A percentile compares a stretch with the other conserved stretches of the same genome.
Evolutionary conservation across 2,888 invertebrate genomes (phyloP).

Genomic region (Camponotus fellah): DNA sequence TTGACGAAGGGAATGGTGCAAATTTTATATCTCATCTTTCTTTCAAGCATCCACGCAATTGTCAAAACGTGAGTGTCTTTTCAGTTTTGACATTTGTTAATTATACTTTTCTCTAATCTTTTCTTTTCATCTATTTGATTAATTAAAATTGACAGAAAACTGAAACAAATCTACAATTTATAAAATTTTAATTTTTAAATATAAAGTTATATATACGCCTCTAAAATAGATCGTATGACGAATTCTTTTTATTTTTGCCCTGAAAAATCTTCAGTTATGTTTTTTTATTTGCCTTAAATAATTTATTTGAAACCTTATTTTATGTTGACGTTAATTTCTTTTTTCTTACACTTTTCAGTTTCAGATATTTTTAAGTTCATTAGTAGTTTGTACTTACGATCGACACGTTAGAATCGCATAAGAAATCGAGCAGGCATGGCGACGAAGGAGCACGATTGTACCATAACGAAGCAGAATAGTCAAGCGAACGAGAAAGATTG

Average conservation of each 20-base stretch:
- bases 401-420: slow-evolving; percentile 50
- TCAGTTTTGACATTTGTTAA: slow-evolving; percentile 10
- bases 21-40: slow-evolving; percentile 26
- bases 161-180: not conserved
- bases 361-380: slow-evolving; percentile 75
- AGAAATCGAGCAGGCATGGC: slow-evolving; percentile 60
- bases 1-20: slow-evolving; percentile 44
- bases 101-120: not conserved
- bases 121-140: not conserved
- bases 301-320: slow-evolving; percentile 15
- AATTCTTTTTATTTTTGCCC: not conserved
- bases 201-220: not conserved
- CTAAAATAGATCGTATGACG: not conserved
- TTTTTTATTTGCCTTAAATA: not conserved
- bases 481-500: slow-evolving; percentile 43
- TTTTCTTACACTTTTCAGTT: slow-evolving; percentile 70
- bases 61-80: slow-evolving; percentile 66
- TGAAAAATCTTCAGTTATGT: not conserved
- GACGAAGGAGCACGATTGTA: not conserved
- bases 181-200: not conserved
- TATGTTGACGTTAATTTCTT: slow-evolving; percentile 64
- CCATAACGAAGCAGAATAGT: not conserved
- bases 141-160: not conserved
- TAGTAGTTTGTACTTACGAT: slow-evolving; percentile 68
- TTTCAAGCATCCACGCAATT: slow-evolving; percentile 42